Evolutionary conservation across 2,113 vertebrate genomes (phyloP).

Genomic region (Corvus moneduloides): DNA sequence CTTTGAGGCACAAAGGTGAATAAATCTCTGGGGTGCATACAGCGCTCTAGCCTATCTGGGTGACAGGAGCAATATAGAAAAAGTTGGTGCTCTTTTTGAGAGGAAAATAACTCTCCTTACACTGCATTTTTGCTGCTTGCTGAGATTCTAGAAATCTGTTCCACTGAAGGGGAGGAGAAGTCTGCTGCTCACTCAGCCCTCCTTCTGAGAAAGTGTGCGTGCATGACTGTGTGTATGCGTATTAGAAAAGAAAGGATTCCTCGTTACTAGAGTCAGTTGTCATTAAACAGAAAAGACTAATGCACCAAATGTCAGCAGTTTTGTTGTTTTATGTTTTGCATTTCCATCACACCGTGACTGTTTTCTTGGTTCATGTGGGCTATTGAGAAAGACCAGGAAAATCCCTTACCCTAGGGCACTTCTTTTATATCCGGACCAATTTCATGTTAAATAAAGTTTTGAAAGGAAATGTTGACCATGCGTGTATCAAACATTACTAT

Average conservation of each 20-base stretch:
- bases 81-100: not conserved
- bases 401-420: not conserved
- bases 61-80: not conserved
- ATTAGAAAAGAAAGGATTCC: conserved; percentile 26
- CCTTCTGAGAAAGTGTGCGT: not conserved
- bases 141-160: conserved; percentile 22
- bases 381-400: not conserved
- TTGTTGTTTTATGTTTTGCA: conserved; percentile 20
- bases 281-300: not conserved
- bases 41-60: not conserved
- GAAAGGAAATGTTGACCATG: conserved; percentile 46
- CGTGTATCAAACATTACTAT: conserved; percentile 33
- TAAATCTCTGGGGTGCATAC: conserved; percentile 22
- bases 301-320: conserved; percentile 2
- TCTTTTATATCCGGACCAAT: conserved; percentile 37
- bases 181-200: not conserved
- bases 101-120: not conserved
- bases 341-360: conserved; percentile 55
- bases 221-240: not conserved
- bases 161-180: not conserved
- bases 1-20: conserved; percentile 57
- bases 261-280: not conserved
- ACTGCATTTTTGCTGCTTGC: conserved; percentile 3
- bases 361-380: not conserved
- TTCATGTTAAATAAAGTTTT: conserved; percentile 52